These are phyloP conservation scores for Gavialis gangeticus DNA, from an alignment of 2,113 vertebrate species.

Conservation along the genomic window DNA sequence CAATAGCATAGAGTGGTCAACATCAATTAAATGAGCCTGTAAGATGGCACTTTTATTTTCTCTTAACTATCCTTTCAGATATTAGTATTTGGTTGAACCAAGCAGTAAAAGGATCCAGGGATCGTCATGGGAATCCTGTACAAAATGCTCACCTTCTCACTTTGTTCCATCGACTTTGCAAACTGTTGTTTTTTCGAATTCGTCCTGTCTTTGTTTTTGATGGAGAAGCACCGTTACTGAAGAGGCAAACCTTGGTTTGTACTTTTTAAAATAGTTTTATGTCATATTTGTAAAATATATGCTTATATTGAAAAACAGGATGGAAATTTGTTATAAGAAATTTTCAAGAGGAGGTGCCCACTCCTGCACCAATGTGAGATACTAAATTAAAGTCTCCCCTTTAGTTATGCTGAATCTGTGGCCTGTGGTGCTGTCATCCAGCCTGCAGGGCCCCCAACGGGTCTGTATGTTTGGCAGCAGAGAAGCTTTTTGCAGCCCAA, in stretches of 20 bases:
- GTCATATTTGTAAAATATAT: neutral
- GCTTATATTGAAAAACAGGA: neutral
- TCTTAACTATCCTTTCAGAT: slow-evolving; percentile 84
- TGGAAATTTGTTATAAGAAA: neutral
- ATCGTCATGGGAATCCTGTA: slow-evolving; percentile 85
- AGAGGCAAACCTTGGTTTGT: slow-evolving; percentile 94
- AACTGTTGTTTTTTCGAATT: slow-evolving; percentile 95
- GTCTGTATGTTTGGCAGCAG: neutral
- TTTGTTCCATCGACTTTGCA: slow-evolving; percentile 94
- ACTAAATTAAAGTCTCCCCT: no score
- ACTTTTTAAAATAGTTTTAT: neutral
- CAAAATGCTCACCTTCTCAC: slow-evolving; percentile 96
- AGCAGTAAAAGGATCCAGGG: slow-evolving; percentile 93
- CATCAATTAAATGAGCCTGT: neutral
- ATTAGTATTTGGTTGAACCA: slow-evolving; percentile 99
- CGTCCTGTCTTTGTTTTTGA: slow-evolving; percentile 96
- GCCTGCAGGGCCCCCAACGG: no score
- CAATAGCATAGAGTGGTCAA: neutral
- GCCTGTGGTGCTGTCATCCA: no score
- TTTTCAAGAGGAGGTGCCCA: neutral
- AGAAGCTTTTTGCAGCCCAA: neutral
- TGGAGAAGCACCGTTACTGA: slow-evolving; percentile 93
- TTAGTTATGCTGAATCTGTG: neutral
- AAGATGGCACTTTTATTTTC: neutral
- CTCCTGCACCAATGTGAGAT: neutral